Conservation (phyloP, 2,113 vertebrate genomes). For the Pyrgilauda ruficollis region DNA sequence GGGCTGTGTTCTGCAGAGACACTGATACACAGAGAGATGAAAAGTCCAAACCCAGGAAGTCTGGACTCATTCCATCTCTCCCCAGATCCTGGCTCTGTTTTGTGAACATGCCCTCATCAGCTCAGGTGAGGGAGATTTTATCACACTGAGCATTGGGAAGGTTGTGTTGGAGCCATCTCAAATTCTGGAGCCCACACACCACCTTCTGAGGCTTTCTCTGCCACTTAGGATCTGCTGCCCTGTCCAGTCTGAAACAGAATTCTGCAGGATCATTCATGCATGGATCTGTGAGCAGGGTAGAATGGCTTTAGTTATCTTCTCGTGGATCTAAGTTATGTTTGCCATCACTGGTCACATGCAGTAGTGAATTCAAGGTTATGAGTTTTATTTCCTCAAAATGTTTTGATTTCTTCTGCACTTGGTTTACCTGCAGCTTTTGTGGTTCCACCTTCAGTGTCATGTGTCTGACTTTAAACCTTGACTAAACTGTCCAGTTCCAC, state of each 20-base stretch:
- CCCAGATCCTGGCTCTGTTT: not conserved
- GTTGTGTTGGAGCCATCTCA: not conserved
- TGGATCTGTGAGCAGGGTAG: constrained; percentile 35
- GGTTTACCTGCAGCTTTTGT: not conserved
- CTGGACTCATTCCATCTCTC: not conserved
- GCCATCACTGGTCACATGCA: constrained; percentile 33
- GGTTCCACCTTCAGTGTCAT: not conserved
- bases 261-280: constrained; percentile 41
- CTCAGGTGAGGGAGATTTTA: not conserved
- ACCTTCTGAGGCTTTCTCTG: not conserved
- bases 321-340: constrained; percentile 58
- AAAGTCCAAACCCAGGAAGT: not conserved
- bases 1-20: not conserved
- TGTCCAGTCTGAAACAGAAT: not conserved
- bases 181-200: not conserved
- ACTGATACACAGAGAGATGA: not conserved
- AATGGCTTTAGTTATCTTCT: constrained; percentile 60
- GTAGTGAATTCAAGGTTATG: constrained; percentile 39
- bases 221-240: not conserved
- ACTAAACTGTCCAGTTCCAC: not conserved
- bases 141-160: not conserved
- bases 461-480: not conserved
- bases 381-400: constrained; percentile 42
- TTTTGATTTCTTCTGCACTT: constrained; percentile 12
- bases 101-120: not conserved